Base-by-base conservation (phyloP, 2,888 invertebrate species). In the Synanthedon formicaeformis region DNA sequence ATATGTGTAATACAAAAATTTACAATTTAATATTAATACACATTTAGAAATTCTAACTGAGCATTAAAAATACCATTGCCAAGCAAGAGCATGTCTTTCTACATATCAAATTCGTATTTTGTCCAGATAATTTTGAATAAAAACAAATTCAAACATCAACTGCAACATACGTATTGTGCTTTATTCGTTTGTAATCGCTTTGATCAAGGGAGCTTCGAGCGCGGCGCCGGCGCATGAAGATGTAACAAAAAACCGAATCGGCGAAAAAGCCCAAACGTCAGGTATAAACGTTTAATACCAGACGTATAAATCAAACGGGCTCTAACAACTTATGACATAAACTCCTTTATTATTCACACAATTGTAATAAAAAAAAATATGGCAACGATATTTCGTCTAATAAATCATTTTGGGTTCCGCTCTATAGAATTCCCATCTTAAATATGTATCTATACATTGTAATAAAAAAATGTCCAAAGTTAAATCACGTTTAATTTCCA, bases 251-350 rank as follows among this genome's bases (percentile, higher is more conserved):
- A 72, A 64, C 60, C 59, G 57, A 53, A 61, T 65, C 65, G 70
- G 64, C 40, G 49, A 66, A 62, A 56, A 56, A 57, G 56, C 59
- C 56, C 65, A 74, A 77, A 75, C 73, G 70, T 71, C 75, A 77
- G 78, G 73, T 76, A 76, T 41, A 27, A 18, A 27, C 62, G 49
- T 60, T 64, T 62, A 62, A 67, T 64, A 57, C 65, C 71, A 72
- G 73, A 71, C 73, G 59, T 70, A 82, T 81, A 82, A 82, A 81
- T 82, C 84, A 85, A 78, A 75, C 61, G 63, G 65, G 60, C 70
- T 68, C 72, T 76, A 79, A 81, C 77, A 76, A 73, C 81, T 79
- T 78, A 79, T 84, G 84, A 82, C 81, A 81, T 78, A 75, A 81
- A 83, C 73, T 80, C 75, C 77, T 81, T 81, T 83, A 78, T 78